phyloP scores from a whole-genome alignment of 1,140 invertebrate species.

The Vollenhovia emeryi region DNA sequence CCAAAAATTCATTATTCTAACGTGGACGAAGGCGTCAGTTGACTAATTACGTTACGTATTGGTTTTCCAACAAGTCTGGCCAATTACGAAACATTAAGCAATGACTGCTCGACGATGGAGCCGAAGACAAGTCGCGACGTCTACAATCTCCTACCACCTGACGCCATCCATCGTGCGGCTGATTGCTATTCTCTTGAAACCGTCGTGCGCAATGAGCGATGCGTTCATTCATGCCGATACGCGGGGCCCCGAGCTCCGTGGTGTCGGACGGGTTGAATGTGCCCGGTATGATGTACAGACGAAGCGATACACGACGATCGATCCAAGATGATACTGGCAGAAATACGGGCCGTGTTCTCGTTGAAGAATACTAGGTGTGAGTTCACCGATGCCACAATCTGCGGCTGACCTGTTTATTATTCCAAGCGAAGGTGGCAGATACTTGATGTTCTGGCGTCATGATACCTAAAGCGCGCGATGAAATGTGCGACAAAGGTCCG shows the following conservation, averaged over 20 bases:
- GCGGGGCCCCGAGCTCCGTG: not conserved
- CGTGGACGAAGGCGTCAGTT: not conserved
- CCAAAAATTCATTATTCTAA: not conserved
- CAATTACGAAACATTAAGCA: constrained; percentile 70
- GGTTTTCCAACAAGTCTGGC: constrained; percentile 44
- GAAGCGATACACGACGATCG: constrained; percentile 32
- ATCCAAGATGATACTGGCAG: constrained; percentile 13
- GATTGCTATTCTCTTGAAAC: constrained; percentile 77
- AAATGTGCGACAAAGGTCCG: constrained; percentile 31
- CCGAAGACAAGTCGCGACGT: constrained; percentile 63
- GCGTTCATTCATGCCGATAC: constrained; percentile 79
- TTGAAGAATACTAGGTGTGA: constrained; percentile 16
- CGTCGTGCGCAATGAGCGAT: constrained; percentile 75
- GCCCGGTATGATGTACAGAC: constrained; percentile 40
- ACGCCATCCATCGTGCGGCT: constrained; percentile 78
- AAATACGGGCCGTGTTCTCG: not conserved
- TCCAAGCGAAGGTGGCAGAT: constrained; percentile 23
- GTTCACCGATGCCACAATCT: constrained; percentile 38
- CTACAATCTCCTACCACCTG: constrained; percentile 77
- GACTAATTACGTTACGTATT: constrained; percentile 29
- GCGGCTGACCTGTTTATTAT: constrained; percentile 39
- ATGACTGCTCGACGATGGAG: constrained; percentile 54
- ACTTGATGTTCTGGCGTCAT: constrained; percentile 25
- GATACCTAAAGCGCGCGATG: constrained; percentile 40
- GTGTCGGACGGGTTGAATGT: not conserved